phyloP scores from a whole-genome alignment of 2,113 vertebrate species.

The Chitala chitala region DNA sequence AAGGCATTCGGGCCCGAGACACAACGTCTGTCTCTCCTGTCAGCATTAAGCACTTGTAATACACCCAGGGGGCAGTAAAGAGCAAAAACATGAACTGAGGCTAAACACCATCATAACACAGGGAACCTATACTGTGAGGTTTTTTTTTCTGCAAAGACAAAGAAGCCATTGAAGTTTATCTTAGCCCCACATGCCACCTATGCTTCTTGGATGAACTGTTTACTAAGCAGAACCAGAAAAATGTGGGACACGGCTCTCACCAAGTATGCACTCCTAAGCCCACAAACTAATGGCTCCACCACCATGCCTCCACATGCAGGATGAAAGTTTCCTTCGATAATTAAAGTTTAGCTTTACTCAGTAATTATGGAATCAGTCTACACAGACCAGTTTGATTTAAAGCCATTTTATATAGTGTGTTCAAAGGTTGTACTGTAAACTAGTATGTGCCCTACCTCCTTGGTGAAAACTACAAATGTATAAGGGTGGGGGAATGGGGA shows the following conservation, averaged over 20 bases:
- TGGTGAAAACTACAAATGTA: slow-evolving; percentile 7
- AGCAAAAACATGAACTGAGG: background rate
- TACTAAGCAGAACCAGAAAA: background rate
- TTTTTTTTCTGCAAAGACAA: slow-evolving; percentile 32
- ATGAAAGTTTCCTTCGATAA: slow-evolving; percentile 33
- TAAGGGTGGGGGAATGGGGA: slow-evolving; percentile 33
- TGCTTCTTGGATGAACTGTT: background rate
- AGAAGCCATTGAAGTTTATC: slow-evolving; percentile 29
- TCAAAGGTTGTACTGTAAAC: slow-evolving; percentile 25
- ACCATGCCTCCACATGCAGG: slow-evolving; percentile 9
- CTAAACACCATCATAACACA: slow-evolving; percentile 25
- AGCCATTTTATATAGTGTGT: background rate
- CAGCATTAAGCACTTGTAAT: too few relatives aligned
- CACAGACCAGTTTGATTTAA: background rate
- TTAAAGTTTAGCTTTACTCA: slow-evolving; percentile 26
- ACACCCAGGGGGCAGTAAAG: slow-evolving; percentile 16
- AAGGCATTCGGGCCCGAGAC: too few relatives aligned
- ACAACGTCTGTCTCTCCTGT: too few relatives aligned
- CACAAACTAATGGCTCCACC: slow-evolving; percentile 10
- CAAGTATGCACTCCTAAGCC: background rate
- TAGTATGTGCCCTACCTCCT: background rate
- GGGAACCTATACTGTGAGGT: background rate
- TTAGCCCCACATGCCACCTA: background rate
- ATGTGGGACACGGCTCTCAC: background rate
- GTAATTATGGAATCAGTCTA: slow-evolving; percentile 27